phyloP scores from a whole-genome alignment of 2,888 invertebrate species.

The Mactromeris polynyma region DNA sequence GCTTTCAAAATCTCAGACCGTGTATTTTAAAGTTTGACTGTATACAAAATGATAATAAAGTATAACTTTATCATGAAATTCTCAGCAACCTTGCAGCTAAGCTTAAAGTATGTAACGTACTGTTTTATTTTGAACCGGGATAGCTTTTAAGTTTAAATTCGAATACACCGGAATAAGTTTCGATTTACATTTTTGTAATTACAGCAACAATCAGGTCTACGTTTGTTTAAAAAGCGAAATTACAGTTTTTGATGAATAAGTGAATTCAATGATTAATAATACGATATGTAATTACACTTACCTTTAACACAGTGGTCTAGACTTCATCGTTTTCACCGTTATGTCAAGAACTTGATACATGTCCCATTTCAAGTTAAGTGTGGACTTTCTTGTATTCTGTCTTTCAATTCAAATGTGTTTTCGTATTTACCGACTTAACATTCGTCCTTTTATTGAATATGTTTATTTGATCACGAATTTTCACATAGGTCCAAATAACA shows the following conservation, averaged over 20 bases:
- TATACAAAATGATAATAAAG: no score
- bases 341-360: neutral
- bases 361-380: neutral
- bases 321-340: neutral
- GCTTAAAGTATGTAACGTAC: no score
- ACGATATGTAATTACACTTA: neutral
- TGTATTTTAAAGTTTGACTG: no score
- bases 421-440: neutral
- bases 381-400: neutral
- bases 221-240: no score
- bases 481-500: neutral
- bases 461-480: neutral
- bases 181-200: no score
- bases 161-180: no score
- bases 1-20: no score
- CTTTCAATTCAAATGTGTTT: neutral
- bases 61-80: no score
- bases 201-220: no score
- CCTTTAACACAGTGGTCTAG: neutral
- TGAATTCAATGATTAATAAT: neutral
- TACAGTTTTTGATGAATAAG: neutral
- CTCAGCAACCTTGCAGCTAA: no score
- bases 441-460: neutral
- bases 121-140: no score
- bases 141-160: no score